A percentile compares a stretch with the other conserved stretches of the same genome.
phyloP scores from a whole-genome alignment of 1,140 invertebrate species.

The Batillaria attramentaria region DNA sequence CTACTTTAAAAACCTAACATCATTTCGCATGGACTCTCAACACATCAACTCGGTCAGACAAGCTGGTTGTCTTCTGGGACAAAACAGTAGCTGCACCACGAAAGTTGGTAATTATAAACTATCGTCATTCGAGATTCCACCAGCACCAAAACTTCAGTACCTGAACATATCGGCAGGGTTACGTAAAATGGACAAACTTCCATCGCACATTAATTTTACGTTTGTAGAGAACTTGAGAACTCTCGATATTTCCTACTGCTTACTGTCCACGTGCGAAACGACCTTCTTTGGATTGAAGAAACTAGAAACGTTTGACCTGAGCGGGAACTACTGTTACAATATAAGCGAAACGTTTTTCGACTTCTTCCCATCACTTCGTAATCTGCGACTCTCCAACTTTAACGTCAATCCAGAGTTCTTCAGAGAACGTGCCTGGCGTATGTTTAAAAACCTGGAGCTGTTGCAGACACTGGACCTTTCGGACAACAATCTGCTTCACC shows the following conservation, averaged over 20 bases:
- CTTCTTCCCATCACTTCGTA: not conserved
- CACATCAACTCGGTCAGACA: not conserved
- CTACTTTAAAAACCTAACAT: not conserved
- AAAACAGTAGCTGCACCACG: accelerated
- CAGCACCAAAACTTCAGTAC: not conserved
- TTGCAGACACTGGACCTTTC: slow-evolving; percentile 19
- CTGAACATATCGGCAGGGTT: not conserved
- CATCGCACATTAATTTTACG: not conserved
- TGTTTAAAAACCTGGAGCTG: not conserved
- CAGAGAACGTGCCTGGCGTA: not conserved
- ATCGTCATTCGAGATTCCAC: not conserved
- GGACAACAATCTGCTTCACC: slow-evolving; percentile 5
- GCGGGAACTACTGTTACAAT: slow-evolving; percentile 24
- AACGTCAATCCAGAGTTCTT: not conserved
- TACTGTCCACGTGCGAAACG: not conserved
- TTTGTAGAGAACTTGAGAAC: not conserved
- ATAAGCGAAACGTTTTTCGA: slow-evolving; percentile 21
- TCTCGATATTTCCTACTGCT: slow-evolving; percentile 1
- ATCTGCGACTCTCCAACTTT: not conserved
- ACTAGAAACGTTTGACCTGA: slow-evolving; percentile 9
- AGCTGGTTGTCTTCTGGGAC: not conserved
- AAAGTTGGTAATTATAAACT: too few relatives aligned
- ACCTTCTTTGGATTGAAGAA: not conserved
- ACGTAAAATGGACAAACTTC: not conserved
- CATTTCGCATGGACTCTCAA: not conserved